Conservation (phyloP, 2,113 vertebrate genomes). For the Paracanthobrama guichenoti region DNA sequence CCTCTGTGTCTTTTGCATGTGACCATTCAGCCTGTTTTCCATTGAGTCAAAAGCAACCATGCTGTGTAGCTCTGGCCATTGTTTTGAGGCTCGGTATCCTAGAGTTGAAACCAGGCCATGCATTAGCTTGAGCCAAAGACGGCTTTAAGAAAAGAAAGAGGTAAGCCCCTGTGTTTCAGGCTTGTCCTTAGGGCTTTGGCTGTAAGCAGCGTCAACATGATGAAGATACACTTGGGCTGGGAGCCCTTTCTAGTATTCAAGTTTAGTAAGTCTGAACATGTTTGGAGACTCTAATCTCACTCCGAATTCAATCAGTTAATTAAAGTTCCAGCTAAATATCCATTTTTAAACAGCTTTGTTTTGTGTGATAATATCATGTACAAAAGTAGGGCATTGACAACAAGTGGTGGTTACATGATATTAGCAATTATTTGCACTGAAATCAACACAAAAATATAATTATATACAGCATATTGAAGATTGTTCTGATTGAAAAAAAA, state of each 20-base stretch:
- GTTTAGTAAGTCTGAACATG: slow-evolving; percentile 23
- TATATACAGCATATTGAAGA: not conserved
- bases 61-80: slow-evolving; percentile 10
- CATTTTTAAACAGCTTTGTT: not conserved
- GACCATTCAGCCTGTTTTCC: not conserved
- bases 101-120: slow-evolving; percentile 50
- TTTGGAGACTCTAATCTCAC: not conserved
- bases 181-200: slow-evolving; percentile 35
- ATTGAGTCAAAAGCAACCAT: slow-evolving; percentile 13
- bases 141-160: slow-evolving; percentile 42
- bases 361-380: not conserved
- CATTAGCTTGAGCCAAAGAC: slow-evolving; percentile 50
- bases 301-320: not conserved
- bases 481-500: not conserved
- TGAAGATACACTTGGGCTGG: not conserved
- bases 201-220: slow-evolving; percentile 38
- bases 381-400: not conserved
- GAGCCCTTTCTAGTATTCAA: not conserved
- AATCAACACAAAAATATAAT: not conserved
- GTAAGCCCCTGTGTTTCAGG: slow-evolving; percentile 44
- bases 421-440: not conserved
- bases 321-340: not conserved
- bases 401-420: not conserved
- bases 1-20: not conserved
- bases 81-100: slow-evolving; percentile 26